Evolutionary conservation across 2,113 vertebrate genomes (phyloP).

Genomic region (Sylvilagus bachmani): DNA sequence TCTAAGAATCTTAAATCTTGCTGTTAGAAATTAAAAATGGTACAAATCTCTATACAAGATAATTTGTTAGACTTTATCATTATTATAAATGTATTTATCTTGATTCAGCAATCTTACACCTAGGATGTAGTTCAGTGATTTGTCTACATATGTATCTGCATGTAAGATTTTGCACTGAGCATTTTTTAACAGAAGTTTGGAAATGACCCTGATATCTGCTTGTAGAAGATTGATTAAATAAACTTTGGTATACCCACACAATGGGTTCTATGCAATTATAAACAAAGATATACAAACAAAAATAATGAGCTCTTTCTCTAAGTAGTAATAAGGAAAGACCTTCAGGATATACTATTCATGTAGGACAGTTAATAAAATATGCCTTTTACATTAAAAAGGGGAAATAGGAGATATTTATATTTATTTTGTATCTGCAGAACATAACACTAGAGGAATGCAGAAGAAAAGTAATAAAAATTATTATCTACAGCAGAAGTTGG

Average conservation of each 20-base stretch:
- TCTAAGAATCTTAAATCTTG: constrained; percentile 16
- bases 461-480: constrained; percentile 33
- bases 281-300: constrained; percentile 12
- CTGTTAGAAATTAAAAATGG: constrained; percentile 41
- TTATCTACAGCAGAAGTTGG: not conserved
- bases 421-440: not conserved
- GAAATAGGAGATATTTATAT: not conserved
- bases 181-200: constrained; percentile 25
- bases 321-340: not conserved
- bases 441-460: not conserved
- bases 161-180: not conserved
- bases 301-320: not conserved
- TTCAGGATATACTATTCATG: not conserved
- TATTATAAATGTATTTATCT: constrained; percentile 52
- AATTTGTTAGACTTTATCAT: constrained; percentile 25
- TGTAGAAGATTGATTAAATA: not conserved
- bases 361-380: not conserved
- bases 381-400: not conserved
- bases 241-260: not conserved
- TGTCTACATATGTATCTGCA: not conserved
- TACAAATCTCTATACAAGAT: not conserved
- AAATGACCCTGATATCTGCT: not conserved
- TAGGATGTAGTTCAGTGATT: constrained; percentile 16
- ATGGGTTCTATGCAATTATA: not conserved
- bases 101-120: constrained; percentile 36